These are phyloP conservation scores for Oedothorax gibbosus DNA, from an alignment of 1,140 invertebrate species.

Conservation along the genomic window DNA sequence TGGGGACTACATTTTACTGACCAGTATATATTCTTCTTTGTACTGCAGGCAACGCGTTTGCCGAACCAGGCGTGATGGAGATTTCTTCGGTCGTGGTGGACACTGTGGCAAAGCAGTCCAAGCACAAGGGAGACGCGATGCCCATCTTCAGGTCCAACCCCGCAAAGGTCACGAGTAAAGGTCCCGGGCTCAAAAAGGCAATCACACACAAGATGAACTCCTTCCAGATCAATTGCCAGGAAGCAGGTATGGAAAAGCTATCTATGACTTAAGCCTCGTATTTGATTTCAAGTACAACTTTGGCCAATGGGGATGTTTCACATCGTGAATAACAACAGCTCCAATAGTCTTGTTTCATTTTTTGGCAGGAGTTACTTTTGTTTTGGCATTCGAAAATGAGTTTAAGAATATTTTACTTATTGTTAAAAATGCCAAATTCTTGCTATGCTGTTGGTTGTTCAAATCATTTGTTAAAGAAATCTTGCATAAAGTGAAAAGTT, in stretches of 20 bases:
- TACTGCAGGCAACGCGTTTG: slow-evolving; percentile 27
- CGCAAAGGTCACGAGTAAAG: slow-evolving; percentile 87
- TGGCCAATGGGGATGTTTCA: background rate
- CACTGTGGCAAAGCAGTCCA: slow-evolving; percentile 87
- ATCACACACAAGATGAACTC: slow-evolving; percentile 92
- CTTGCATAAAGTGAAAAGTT: no score
- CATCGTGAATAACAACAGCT: no score
- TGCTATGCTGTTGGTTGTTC: no score
- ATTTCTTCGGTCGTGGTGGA: slow-evolving; percentile 92
- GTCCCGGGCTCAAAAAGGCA: slow-evolving; percentile 94
- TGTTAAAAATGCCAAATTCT: no score
- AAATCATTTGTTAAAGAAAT: no score
- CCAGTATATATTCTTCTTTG: background rate
- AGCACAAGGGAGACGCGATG: slow-evolving; percentile 75
- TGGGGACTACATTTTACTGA: background rate
- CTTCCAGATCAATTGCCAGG: slow-evolving; percentile 87
- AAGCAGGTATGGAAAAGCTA: slow-evolving; percentile 74
- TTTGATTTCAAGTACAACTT: background rate
- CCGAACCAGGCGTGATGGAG: slow-evolving; percentile 74
- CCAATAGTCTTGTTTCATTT: no score
- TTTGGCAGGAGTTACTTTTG: no score
- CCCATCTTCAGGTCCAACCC: slow-evolving; percentile 92
- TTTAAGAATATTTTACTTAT: no score
- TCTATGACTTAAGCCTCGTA: no score
- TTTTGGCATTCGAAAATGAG: no score